These are phyloP conservation scores for Lanius collurio DNA, from an alignment of 2,113 vertebrate genomes.

Conservation along the genomic window DNA sequence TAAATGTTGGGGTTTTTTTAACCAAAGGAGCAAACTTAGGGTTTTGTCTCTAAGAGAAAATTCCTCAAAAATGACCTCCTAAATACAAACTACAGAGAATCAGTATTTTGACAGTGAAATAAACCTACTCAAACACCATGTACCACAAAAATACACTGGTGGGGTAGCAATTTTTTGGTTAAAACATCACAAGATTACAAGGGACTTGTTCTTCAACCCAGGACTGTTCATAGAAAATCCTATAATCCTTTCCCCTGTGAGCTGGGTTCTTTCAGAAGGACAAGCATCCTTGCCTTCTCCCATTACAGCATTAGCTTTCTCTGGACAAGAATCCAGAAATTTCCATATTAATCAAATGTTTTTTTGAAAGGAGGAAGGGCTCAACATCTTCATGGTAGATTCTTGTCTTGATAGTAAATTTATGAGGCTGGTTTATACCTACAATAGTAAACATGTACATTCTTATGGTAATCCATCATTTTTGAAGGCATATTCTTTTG, in stretches of 20 bases:
- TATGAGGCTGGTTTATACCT: conserved; percentile 10
- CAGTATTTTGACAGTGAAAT: neutral
- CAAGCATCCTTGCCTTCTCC: neutral
- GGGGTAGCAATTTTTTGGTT: neutral
- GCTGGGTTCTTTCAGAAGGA: neutral
- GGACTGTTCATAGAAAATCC: neutral
- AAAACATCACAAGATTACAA: neutral
- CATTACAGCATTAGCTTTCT: neutral
- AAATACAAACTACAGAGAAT: neutral
- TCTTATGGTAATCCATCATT: conserved; percentile 56
- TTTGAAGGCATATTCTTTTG: conserved; percentile 17
- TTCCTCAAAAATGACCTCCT: neutral
- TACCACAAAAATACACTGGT: neutral
- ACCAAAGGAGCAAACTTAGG: neutral
- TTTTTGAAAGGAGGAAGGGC: neutral
- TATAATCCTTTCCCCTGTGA: neutral
- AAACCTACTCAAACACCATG: neutral
- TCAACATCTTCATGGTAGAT: neutral
- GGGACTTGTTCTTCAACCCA: neutral
- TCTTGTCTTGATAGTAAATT: conserved; percentile 5
- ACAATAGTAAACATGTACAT: neutral
- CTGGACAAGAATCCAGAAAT: neutral
- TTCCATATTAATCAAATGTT: neutral
- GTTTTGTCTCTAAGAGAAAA: neutral
- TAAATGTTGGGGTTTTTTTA: neutral